phyloP scores from a whole-genome alignment of 2,797 vertebrate genomes.

The Neomorphus geoffroyi region DNA sequence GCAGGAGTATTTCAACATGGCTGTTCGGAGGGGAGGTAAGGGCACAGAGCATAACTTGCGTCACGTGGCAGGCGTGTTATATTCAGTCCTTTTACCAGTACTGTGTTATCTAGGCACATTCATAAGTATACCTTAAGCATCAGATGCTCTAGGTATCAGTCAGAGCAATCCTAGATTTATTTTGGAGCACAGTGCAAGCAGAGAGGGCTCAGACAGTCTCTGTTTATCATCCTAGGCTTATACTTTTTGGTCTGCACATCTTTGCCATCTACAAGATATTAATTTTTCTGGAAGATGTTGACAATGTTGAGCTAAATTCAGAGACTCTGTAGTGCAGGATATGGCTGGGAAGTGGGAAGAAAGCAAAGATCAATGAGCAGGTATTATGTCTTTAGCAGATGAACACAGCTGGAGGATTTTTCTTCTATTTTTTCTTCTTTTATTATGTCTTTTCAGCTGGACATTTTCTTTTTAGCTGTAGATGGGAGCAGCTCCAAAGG shows the following conservation, averaged over 20 bases:
- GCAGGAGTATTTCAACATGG: not conserved
- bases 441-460: not conserved
- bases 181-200: not conserved
- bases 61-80: not conserved
- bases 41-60: not conserved
- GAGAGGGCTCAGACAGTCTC: not conserved
- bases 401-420: not conserved
- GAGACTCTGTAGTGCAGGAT: not conserved
- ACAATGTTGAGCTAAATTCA: not conserved
- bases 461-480: not conserved
- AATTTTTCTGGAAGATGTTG: not conserved
- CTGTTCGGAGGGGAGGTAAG: not conserved
- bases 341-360: not conserved
- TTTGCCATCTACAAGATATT: not conserved
- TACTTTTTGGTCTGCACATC: not conserved
- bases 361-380: not conserved
- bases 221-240: not conserved
- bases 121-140: not conserved
- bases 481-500: not conserved
- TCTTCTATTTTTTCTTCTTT: not conserved
- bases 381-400: not conserved
- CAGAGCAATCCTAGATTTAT: not conserved
- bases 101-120: not conserved
- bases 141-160: not conserved
- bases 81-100: not conserved